A percentile compares a stretch with the other conserved stretches of the same genome.
phyloP scores from a whole-genome alignment of 2,888 invertebrate species.

The Phytoseiulus persimilis region DNA sequence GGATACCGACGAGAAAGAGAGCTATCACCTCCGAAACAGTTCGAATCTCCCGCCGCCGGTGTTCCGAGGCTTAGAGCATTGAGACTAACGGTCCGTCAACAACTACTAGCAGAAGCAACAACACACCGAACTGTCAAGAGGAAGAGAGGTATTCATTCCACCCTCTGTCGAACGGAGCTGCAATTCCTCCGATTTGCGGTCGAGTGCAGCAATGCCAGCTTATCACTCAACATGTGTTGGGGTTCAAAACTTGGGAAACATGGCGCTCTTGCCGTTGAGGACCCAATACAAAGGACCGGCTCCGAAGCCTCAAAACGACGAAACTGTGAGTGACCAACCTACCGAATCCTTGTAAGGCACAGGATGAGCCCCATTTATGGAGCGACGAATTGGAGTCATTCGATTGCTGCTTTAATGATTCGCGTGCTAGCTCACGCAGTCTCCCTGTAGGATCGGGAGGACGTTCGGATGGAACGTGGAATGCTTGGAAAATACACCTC shows the following conservation, averaged over 20 bases:
- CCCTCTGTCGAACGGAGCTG: neutral
- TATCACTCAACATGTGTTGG: conserved; percentile 53
- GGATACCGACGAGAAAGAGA: no score
- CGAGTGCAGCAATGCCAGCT: conserved; percentile 47
- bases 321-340: neutral
- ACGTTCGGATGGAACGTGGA: no score
- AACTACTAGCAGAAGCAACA: neutral
- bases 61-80: neutral
- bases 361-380: neutral
- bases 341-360: neutral
- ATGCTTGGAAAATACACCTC: no score
- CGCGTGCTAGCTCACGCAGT: neutral
- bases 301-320: conserved; percentile 46
- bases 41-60: neutral
- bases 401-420: neutral
- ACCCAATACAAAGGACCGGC: conserved; percentile 55
- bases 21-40: neutral
- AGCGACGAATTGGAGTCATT: neutral
- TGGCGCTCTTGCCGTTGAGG: conserved; percentile 54
- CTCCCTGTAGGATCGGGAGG: no score
- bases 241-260: conserved; percentile 52
- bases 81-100: neutral
- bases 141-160: neutral
- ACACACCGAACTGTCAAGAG: neutral
- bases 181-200: neutral